These are phyloP conservation scores for Calliopsis andreniformis DNA, from an alignment of 1,140 invertebrate species.

Conservation along the genomic window DNA sequence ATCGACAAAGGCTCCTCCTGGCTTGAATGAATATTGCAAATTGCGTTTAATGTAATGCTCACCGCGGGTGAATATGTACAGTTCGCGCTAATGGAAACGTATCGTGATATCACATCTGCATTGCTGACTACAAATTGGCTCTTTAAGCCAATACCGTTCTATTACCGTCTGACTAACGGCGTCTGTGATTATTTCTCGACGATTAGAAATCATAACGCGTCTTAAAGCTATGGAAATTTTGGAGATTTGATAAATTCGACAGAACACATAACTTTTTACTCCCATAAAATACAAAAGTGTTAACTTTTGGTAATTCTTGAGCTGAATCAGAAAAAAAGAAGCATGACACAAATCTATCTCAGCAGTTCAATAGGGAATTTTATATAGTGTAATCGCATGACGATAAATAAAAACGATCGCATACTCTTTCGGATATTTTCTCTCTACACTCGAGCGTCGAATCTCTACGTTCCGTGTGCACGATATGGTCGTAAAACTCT, in stretches of 20 bases:
- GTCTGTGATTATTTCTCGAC: constrained; percentile 43
- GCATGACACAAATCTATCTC: too few relatives aligned
- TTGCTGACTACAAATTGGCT: constrained; percentile 59
- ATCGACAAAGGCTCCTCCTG: constrained; percentile 8
- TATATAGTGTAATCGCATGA: background rate
- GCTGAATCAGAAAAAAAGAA: too few relatives aligned
- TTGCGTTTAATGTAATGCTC: constrained; percentile 64
- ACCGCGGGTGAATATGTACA: constrained; percentile 53
- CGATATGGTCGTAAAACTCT: constrained; percentile 4
- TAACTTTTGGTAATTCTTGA: background rate
- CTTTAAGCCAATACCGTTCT: constrained; percentile 48
- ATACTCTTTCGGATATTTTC: background rate
- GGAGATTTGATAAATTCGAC: background rate
- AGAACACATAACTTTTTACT: background rate
- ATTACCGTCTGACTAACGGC: constrained; percentile 32
- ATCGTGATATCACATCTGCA: constrained; percentile 59
- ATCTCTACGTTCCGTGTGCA: background rate
- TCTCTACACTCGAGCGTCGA: background rate
- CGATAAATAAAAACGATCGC: constrained; percentile 15
- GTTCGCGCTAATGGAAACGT: constrained; percentile 57
- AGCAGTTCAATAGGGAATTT: background rate
- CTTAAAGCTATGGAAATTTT: constrained; percentile 8
- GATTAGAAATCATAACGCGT: constrained; percentile 43
- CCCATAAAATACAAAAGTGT: constrained; percentile 10
- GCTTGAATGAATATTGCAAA: constrained; percentile 49